Evolutionary conservation across 2,888 invertebrate genomes (phyloP).

Genomic region (Oscheius sp.): DNA sequence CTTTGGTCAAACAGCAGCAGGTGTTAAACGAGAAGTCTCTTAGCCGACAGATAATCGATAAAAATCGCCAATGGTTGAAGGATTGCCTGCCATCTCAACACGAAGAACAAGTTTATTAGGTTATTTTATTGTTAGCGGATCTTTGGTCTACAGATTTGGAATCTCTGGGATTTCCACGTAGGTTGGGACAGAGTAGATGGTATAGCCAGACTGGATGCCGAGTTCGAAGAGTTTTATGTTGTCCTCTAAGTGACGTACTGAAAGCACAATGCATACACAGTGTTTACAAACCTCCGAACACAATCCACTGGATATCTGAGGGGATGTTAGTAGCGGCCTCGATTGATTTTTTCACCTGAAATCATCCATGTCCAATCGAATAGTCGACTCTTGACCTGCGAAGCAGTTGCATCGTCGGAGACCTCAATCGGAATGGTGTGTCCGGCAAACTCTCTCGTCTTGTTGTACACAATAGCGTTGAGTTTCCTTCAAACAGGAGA

Average conservation of each 20-base stretch:
- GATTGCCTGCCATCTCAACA: no score
- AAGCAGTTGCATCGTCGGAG: constrained; percentile 48
- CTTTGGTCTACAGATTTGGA: constrained; percentile 51
- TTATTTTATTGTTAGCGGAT: no score
- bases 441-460: constrained; percentile 59
- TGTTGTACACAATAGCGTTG: constrained; percentile 61
- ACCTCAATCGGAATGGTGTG: constrained; percentile 53
- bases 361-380: neutral
- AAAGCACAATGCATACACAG: constrained; percentile 25
- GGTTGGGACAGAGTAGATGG: constrained; percentile 61
- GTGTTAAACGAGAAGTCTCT: no score
- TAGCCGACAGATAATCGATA: no score
- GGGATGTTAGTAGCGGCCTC: constrained; percentile 53
- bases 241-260: constrained; percentile 52
- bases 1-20: no score
- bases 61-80: no score
- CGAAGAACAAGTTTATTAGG: no score
- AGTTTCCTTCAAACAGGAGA: constrained; percentile 48
- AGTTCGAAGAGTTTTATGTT: constrained; percentile 43
- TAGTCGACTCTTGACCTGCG: constrained; percentile 37
- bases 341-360: constrained; percentile 52
- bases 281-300: constrained; percentile 50
- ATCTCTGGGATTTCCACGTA: constrained; percentile 60
- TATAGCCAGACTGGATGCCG: constrained; percentile 58
- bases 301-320: constrained; percentile 52